phyloP scores from a whole-genome alignment of 2,888 invertebrate species.

The Mythimna vitellina region DNA sequence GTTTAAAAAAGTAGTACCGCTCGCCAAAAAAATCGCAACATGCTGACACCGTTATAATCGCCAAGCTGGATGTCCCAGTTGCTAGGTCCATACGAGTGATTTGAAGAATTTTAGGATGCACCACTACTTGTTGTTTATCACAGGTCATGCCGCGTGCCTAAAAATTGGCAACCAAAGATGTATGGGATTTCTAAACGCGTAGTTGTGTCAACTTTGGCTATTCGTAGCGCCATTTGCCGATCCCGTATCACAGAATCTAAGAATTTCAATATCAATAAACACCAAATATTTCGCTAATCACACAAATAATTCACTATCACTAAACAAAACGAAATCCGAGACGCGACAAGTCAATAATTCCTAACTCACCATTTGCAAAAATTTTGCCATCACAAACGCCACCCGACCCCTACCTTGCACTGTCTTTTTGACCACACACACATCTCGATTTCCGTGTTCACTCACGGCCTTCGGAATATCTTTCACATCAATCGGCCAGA shows the following conservation, averaged over 20 bases:
- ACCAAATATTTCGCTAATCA: conserved; percentile 82
- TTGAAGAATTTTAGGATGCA: conserved; percentile 86
- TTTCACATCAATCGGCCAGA: conserved; percentile 92
- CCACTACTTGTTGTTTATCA: conserved; percentile 85
- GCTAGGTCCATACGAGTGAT: conserved; percentile 86
- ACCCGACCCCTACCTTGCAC: conserved; percentile 94
- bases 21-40: conserved; percentile 91
- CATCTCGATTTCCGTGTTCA: conserved; percentile 91
- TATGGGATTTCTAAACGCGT: conserved; percentile 89
- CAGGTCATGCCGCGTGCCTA: conserved; percentile 85
- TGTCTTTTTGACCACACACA: conserved; percentile 92
- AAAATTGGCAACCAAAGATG: conserved; percentile 82
- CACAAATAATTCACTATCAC: conserved; percentile 86
- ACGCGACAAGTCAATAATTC: conserved; percentile 85
- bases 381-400: conserved; percentile 95
- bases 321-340: conserved; percentile 78
- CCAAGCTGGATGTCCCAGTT: conserved; percentile 91
- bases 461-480: conserved; percentile 93
- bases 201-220: conserved; percentile 90
- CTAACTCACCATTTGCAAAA: conserved; percentile 94
- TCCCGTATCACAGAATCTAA: conserved; percentile 87
- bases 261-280: conserved; percentile 85
- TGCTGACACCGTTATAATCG: conserved; percentile 91
- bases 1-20: conserved; percentile 91
- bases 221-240: conserved; percentile 91